Base-by-base conservation (phyloP, 2,888 invertebrate genomes). In the Lymantria dispar region DNA sequence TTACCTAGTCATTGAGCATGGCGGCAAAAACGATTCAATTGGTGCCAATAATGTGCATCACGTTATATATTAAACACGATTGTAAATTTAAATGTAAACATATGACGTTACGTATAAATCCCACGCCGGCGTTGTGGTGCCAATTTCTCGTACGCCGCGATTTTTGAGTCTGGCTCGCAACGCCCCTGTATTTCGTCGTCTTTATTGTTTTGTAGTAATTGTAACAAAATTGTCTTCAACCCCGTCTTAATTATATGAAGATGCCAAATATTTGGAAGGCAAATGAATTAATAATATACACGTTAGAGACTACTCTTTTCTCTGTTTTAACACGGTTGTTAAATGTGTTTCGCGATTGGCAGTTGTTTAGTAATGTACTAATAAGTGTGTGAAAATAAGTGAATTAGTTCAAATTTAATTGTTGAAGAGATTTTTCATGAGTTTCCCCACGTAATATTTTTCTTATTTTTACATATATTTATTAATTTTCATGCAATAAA, bases 61-160 rank as follows among this genome's bases (percentile, higher is more conserved):
- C 65, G n/a, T n/a, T n/a, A n/a, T 60, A 64, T 49, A 56, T 57
- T 52, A 52, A 54, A 60, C 52, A 59, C 45, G 43, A 63, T 58
- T 67, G 71, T 61, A 62, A 56, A 59, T 68, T 62, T 60, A 63
- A 70, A 69, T 70, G 75, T 78, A 78, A 81, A 81, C 77, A 79
- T 56, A 56, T 74, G 75, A 73, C 75, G 72, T 62, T 64, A 52
- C 46, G 61, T 67, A 58, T 62, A 55, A 75, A 72, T 75, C 81
- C 81, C 80, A 78, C 81, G 80, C 79, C 58, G 64, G 54, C 57
- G 47, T 48, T 49, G n/a, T 51, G 47, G 62, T 38, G 38, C 38
- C 64, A 91, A 87, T 78, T 77, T 72, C 63, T 85, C 80, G 69
- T 84, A 81, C 87, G 89, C 67, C 76, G 80, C 68, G 66, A 60